Evolutionary conservation across 2,113 vertebrate species (phyloP).

Genomic region (Saimiri boliviensis): DNA sequence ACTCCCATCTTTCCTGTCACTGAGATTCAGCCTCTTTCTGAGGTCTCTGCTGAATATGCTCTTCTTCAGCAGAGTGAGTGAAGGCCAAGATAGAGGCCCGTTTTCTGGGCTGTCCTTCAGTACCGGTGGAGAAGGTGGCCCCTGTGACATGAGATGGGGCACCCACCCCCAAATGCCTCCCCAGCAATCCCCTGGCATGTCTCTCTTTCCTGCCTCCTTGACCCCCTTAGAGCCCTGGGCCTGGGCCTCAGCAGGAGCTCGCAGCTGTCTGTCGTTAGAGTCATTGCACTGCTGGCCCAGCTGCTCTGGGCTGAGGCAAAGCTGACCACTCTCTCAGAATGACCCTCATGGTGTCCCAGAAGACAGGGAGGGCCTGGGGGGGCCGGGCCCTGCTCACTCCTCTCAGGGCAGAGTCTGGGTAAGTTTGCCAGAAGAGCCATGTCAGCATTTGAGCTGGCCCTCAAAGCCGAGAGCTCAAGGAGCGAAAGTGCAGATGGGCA

Average conservation of each 20-base stretch:
- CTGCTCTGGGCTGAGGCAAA: not conserved
- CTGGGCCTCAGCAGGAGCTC: not conserved
- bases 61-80: not conserved
- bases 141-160: not conserved
- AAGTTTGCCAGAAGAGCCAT: not conserved
- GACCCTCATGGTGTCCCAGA: not conserved
- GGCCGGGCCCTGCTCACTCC: not conserved
- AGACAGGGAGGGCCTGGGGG: not conserved
- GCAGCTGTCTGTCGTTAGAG: not conserved
- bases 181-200: not conserved
- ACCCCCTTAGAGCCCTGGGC: not conserved
- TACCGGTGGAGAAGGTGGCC: not conserved
- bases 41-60: not conserved
- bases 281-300: not conserved
- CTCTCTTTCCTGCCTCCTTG: not conserved
- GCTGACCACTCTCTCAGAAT: not conserved
- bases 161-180: not conserved
- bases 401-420: not conserved
- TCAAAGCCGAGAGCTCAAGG: not conserved
- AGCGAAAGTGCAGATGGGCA: not conserved
- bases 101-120: not conserved
- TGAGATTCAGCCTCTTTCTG: not conserved
- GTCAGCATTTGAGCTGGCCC: not conserved
- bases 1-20: not conserved
- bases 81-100: not conserved